Conservation (phyloP, 2,797 vertebrate genomes). For the Delichon dasypus region DNA sequence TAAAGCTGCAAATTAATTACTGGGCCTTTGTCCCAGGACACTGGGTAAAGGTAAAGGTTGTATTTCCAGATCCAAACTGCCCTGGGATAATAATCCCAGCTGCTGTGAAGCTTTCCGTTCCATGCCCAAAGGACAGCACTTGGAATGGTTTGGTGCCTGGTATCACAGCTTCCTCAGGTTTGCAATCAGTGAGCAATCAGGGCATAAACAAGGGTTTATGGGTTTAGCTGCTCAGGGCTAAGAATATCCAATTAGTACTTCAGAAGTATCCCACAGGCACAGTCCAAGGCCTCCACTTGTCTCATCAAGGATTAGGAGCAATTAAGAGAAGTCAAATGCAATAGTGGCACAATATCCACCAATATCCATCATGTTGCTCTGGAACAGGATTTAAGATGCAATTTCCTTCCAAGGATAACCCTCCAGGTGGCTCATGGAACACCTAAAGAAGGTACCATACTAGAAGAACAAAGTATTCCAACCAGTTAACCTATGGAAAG, state of each 20-base stretch:
- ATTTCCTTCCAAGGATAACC: neutral
- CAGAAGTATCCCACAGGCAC: neutral
- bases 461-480: neutral
- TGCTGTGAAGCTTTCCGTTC: neutral
- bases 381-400: neutral
- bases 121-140: neutral
- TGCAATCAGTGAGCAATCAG: neutral
- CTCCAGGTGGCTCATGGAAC: neutral
- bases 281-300: neutral
- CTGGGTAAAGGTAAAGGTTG: accelerated
- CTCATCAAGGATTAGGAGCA: neutral
- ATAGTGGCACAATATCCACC: neutral
- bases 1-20: neutral
- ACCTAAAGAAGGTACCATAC: neutral
- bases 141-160: neutral
- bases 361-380: neutral
- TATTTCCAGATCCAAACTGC: neutral
- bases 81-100: neutral
- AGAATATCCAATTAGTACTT: neutral
- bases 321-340: neutral
- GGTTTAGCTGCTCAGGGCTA: neutral
- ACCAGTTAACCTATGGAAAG: accelerated
- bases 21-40: no score
- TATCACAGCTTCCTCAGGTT: neutral
- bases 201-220: neutral